Percentiles rank a stretch among this genome's conserved stretches.
Evolutionary conservation across 2,888 invertebrate species (phyloP).

Genomic region (Apotomis turbidana): DNA sequence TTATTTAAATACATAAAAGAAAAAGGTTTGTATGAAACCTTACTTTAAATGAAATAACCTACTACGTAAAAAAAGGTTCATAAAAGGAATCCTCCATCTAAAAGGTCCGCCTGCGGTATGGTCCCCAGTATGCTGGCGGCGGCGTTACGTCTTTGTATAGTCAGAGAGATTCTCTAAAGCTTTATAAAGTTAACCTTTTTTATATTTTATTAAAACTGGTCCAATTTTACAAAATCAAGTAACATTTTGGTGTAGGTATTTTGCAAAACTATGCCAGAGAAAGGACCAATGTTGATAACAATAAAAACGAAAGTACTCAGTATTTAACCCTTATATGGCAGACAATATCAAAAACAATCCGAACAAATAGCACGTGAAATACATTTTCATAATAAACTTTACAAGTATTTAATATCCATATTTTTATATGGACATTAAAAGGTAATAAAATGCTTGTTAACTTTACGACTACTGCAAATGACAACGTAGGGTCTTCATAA

Average conservation of each 20-base stretch:
- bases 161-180: no score
- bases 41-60: no score
- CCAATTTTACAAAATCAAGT: not conserved
- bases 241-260: not conserved
- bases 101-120: no score
- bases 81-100: no score
- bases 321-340: not conserved
- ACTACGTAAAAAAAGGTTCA: no score
- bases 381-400: not conserved
- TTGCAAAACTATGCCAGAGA: not conserved
- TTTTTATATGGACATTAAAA: no score
- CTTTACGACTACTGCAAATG: constrained; percentile 10
- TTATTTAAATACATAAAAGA: no score
- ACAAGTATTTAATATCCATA: not conserved
- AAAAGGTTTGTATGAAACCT: no score
- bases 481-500: constrained; percentile 7
- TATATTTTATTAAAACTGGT: not conserved
- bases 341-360: not conserved
- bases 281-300: not conserved
- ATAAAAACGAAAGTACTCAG: constrained; percentile 1
- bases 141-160: no score
- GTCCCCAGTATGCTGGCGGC: no score
- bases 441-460: not conserved
- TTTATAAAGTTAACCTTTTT: no score
- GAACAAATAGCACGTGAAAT: not conserved